These are phyloP conservation scores for Pemphredon lugubris DNA, from an alignment of 2,888 invertebrate genomes.

Conservation along the genomic window DNA sequence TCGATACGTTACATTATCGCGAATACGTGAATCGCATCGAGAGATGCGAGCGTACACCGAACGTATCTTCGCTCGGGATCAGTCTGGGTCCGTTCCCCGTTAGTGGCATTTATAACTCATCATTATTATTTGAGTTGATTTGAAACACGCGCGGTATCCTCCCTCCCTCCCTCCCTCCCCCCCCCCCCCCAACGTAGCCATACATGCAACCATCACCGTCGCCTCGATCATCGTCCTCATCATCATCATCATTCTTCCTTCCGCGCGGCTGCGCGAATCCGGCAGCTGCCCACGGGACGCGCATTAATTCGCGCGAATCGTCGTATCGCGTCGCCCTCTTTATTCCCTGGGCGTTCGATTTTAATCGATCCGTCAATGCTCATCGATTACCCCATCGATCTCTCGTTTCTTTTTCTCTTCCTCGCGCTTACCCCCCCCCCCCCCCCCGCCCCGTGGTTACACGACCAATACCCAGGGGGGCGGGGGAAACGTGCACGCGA, in stretches of 20 bases:
- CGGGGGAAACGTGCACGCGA: constrained; percentile 17
- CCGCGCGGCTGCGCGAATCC: constrained; percentile 7
- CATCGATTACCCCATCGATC: constrained; percentile 17
- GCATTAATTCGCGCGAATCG: constrained; percentile 7
- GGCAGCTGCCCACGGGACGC: constrained; percentile 42
- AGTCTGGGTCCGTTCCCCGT: constrained; percentile 71
- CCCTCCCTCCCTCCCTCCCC: not conserved
- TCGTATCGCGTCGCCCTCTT: not conserved
- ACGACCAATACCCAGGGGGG: no score
- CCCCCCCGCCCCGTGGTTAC: no score
- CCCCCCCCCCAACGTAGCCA: constrained; percentile 3
- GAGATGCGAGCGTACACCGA: constrained; percentile 72
- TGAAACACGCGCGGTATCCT: constrained; percentile 70
- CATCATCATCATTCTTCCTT: constrained; percentile 3
- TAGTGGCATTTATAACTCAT: constrained; percentile 75
- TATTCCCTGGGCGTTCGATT: not conserved
- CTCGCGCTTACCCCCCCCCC: no score
- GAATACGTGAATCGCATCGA: constrained; percentile 45
- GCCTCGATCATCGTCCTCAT: constrained; percentile 6
- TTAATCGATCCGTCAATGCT: constrained; percentile 20
- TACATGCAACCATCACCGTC: constrained; percentile 41
- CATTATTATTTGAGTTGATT: constrained; percentile 77
- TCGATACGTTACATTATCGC: constrained; percentile 63
- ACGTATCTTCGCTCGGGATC: constrained; percentile 74
- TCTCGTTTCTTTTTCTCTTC: no score